phyloP scores from a whole-genome alignment of 2,888 invertebrate genomes.

The Pocota personata region DNA sequence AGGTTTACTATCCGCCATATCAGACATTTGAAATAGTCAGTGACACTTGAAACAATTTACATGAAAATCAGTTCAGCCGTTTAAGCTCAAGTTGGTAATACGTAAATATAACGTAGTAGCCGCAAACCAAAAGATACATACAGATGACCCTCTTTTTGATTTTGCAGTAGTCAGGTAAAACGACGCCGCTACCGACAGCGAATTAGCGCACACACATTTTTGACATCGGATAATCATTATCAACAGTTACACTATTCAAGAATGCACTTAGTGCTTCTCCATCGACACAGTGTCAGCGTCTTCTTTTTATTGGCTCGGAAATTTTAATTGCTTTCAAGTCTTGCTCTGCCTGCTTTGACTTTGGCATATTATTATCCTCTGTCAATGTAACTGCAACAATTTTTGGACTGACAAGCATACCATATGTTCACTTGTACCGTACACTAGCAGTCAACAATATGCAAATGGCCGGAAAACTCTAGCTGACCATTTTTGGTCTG shows the following conservation, averaged over 20 bases:
- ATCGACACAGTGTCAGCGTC: neutral
- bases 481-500: slow-evolving; percentile 28
- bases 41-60: too few relatives aligned
- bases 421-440: neutral
- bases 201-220: too few relatives aligned
- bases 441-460: slow-evolving; percentile 33
- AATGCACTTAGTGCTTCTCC: neutral
- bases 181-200: too few relatives aligned
- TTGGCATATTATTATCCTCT: slow-evolving; percentile 24
- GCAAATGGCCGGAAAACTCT: slow-evolving; percentile 49
- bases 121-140: too few relatives aligned
- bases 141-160: too few relatives aligned
- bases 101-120: too few relatives aligned
- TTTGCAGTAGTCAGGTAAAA: too few relatives aligned
- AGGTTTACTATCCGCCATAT: too few relatives aligned
- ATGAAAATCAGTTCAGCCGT: too few relatives aligned
- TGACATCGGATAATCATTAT: too few relatives aligned
- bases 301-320: neutral
- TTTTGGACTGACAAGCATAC: slow-evolving; percentile 41
- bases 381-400: slow-evolving; percentile 11
- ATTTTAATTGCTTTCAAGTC: slow-evolving; percentile 52
- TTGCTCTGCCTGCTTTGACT: neutral
- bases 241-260: neutral
- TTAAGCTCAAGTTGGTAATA: too few relatives aligned
- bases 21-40: too few relatives aligned